Base-by-base conservation (phyloP, 2,113 vertebrate species). In the Raja brachyura region DNA sequence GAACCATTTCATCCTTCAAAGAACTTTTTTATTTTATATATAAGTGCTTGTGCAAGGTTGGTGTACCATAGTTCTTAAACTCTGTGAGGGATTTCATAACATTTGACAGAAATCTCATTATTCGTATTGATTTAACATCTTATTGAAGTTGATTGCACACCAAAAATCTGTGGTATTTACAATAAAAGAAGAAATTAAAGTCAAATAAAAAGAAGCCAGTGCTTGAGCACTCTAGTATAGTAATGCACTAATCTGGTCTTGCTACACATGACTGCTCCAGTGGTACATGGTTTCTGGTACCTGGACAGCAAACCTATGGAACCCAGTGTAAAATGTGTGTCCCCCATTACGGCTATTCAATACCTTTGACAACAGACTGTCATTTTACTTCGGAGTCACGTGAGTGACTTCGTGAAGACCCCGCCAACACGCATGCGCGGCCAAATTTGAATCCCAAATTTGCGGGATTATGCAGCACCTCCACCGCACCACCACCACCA, bases 91-190 rank as follows among this genome's bases (percentile, higher is more conserved):
- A 92, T 74, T 54, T 92, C 20, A 14, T 74, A 22, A 48, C 90
- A 74, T 73, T 92, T 92, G 31, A 28, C 33, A 70, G 68, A 73
- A 74, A 92, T 73, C 31, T 73, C 33, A 39, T 48, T 48, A 11
- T 48, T 92, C 22, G 28, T 92, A 74, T 54, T 73, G 90, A 54
- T 73, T 92, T 73, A 92, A 73, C 68, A 92, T 73, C 39, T 48
- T 54, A 73, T 73, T 92, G 66, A 92, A 92, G 68, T 73, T 25
- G 20, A 48, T 92, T 54, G 20, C 33, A 92, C 39, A 20, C 73
- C 33, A 90, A 74, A 88, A 18, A 48, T 54, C 22, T 28, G 39
- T 54, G 39, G 5, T 28, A 9, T 68, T 90, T 48, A 70, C 39
- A 90, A 39, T 90, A 90, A 68, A 85, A n/a, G n/a, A 68, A 20